phyloP scores from a whole-genome alignment of 2,113 vertebrate species.

The Dasyprocta punctata region DNA sequence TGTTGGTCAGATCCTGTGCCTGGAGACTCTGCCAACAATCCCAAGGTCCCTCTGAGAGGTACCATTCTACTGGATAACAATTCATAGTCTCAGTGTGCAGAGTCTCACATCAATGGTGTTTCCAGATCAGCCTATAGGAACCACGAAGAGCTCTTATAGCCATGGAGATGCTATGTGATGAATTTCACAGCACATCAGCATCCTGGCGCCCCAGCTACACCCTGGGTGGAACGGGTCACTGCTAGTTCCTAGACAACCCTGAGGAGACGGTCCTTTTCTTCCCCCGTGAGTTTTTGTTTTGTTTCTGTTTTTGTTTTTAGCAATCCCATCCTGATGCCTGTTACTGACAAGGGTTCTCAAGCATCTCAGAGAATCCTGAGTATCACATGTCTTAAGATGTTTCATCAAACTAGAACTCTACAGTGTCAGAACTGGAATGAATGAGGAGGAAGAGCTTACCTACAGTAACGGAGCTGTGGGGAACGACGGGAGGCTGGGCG shows the following conservation, averaged over 20 bases:
- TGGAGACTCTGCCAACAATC: not conserved
- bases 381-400: not conserved
- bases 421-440: not conserved
- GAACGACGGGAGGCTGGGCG: not conserved
- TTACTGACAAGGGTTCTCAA: not conserved
- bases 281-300: not conserved
- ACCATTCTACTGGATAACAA: not conserved
- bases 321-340: not conserved
- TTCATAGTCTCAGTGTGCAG: fast-evolving
- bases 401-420: not conserved
- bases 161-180: not conserved
- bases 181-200: not conserved
- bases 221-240: not conserved
- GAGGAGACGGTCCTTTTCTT: not conserved
- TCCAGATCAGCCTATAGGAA: not conserved
- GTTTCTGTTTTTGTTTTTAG: not conserved
- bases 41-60: not conserved
- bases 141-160: not conserved
- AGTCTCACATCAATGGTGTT: fast-evolving
- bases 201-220: no score
- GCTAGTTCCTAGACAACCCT: not conserved
- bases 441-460: not conserved
- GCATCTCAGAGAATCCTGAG: not conserved
- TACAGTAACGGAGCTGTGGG: no score
- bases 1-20: not conserved